Base-by-base conservation (phyloP, 1,140 invertebrate genomes). In the Drosophila kurseongensis region DNA sequence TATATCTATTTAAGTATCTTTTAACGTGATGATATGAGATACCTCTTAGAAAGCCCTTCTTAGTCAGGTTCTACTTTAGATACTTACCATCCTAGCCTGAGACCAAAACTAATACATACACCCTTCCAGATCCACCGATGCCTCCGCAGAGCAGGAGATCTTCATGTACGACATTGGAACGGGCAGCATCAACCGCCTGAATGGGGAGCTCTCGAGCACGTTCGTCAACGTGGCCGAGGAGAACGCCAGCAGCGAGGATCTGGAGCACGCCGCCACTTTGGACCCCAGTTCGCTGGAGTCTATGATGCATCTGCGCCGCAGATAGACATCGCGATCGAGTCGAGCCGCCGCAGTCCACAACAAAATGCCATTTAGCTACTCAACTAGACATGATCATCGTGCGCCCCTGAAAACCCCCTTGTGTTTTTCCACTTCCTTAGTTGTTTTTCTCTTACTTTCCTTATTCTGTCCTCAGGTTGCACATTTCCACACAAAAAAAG, bases 191-290 rank as follows among this genome's bases (percentile, higher is more conserved):
- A 97, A 94, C 93, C 96, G 95, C 92, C 92, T 95, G 13, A 94
- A 94, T 42, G 96, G 96, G 2, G 96, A 96, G 79, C 93, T 97
- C 18, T 97, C 96, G 1, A 94, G 95, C 47, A 95, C 96, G 42
- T 97, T 97, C 80, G 96, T 97, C 6, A 95, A 96, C 90, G 96
- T 96, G 40, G 96, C 96, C 42, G 95, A 97, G 92, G 96, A 96
- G 73, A 96, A 96, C 91, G 94, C 95, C n/a, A 93, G 95, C 55
- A 95, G 94, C 73, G 94, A 95, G 92, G 94, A 95, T 73, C 93
- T 95, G 67, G 95, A 95, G 69, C 93, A 94, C 77, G 84, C 94
- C 13, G 93, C 94, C 41, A 94, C 94, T 23, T 92, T 94, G 80
- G 94, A 94, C 63, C 93, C 93, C 62, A 94, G 94, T 23, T 93